These are phyloP conservation scores for Agrochola litura DNA, from an alignment of 2,888 invertebrate genomes.

Conservation along the genomic window DNA sequence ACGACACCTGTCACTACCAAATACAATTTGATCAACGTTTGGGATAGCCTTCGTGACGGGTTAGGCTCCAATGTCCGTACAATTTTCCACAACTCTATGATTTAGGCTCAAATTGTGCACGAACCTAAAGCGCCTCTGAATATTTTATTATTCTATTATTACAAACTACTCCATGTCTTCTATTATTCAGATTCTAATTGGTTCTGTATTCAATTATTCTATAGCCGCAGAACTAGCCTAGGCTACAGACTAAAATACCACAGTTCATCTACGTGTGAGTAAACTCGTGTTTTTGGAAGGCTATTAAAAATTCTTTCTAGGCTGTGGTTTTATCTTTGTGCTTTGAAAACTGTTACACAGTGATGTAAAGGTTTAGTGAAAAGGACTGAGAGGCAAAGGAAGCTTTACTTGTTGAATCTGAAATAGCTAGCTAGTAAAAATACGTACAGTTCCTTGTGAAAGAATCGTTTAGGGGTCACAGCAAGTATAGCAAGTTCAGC, in stretches of 20 bases:
- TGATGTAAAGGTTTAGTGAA: constrained; percentile 35
- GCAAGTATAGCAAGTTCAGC: background rate
- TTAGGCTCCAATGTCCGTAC: background rate
- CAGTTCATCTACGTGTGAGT: background rate
- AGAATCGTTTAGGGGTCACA: background rate
- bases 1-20: constrained; percentile 18
- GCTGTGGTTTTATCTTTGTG: constrained; percentile 40
- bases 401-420: constrained; percentile 41
- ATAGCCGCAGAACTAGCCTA: background rate
- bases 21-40: constrained; percentile 11
- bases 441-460: background rate
- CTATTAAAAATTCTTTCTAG: constrained; percentile 51
- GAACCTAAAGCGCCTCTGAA: background rate
- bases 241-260: constrained; percentile 21
- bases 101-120: background rate
- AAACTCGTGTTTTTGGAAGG: constrained; percentile 25
- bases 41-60: background rate
- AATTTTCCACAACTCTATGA: background rate
- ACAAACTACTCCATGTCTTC: background rate
- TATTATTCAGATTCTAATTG: constrained; percentile 19
- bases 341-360: constrained; percentile 14
- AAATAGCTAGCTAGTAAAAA: background rate
- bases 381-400: constrained; percentile 19
- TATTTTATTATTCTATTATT: constrained; percentile 24
- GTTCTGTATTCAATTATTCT: too few relatives aligned